Percentiles rank a stretch among this genome's conserved stretches.
Evolutionary conservation across 1,140 invertebrate species (phyloP).

Genomic region (Trissolcus basalis): DNA sequence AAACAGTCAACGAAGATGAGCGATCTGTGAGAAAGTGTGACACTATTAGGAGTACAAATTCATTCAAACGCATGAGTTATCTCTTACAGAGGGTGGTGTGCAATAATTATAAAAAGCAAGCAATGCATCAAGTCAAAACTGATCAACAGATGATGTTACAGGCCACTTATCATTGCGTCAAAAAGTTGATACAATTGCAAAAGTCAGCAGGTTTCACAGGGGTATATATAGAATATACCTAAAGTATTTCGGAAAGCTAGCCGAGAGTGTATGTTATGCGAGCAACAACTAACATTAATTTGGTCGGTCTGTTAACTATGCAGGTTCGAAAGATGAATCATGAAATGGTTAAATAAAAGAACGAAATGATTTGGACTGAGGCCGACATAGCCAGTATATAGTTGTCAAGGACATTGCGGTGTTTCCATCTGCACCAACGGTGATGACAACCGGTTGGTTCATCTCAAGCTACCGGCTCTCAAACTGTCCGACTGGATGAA

Average conservation of each 20-base stretch:
- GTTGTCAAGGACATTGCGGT: no score
- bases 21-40: conserved; percentile 33
- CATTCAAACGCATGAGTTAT: conserved; percentile 13
- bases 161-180: no score
- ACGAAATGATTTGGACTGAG: conserved; percentile 5
- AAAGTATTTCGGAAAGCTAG: no score
- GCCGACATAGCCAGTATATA: conserved; percentile 11
- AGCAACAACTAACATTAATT: conserved; percentile 16
- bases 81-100: conserved; percentile 39
- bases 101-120: conserved; percentile 38
- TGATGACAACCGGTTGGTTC: neutral
- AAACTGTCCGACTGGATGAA: conserved; percentile 31
- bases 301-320: conserved; percentile 7
- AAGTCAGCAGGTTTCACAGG: neutral
- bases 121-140: conserved; percentile 12
- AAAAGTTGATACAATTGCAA: no score
- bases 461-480: no score
- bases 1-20: no score
- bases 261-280: conserved; percentile 19
- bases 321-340: conserved; percentile 27
- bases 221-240: conserved; percentile 2
- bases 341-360: conserved; percentile 3
- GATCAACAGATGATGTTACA: no score
- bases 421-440: conserved; percentile 10
- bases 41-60: neutral